phyloP scores from a whole-genome alignment of 1,140 invertebrate genomes.

The Megathymus violae region DNA sequence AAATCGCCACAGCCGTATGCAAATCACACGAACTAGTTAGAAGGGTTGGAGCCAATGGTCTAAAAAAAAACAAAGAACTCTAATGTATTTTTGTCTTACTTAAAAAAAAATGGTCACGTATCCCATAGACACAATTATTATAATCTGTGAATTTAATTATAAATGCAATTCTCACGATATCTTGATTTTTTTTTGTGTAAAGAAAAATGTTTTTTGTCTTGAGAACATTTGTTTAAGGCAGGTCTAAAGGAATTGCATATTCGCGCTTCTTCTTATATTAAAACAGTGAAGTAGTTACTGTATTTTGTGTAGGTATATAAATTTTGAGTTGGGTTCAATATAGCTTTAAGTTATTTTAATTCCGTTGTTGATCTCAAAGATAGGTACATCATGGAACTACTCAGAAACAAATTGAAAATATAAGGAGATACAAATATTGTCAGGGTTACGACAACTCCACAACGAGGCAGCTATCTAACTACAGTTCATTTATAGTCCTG shows the following conservation, averaged over 20 bases:
- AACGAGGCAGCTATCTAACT: too few species aligned
- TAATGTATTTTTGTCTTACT: constrained; percentile 60
- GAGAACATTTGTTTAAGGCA: constrained; percentile 10
- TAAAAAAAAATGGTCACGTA: constrained; percentile 76
- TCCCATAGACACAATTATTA: constrained; percentile 49
- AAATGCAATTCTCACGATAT: constrained; percentile 68
- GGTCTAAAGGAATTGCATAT: not conserved
- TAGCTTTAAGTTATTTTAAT: too few species aligned
- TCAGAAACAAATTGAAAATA: too few species aligned
- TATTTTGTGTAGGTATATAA: too few species aligned
- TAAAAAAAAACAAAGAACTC: constrained; percentile 23
- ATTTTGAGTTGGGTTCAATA: too few species aligned
- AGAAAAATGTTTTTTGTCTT: constrained; percentile 25
- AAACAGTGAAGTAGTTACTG: too few species aligned
- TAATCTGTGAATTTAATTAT: constrained; percentile 60
- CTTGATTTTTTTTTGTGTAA: constrained; percentile 41
- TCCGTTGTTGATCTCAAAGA: too few species aligned
- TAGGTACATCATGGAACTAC: too few species aligned
- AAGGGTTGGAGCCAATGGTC: constrained; percentile 59
- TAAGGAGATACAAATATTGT: too few species aligned
- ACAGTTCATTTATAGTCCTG: too few species aligned
- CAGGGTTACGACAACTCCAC: too few species aligned
- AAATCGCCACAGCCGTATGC: constrained; percentile 63
- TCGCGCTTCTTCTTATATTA: not conserved
- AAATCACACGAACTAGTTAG: constrained; percentile 42